Evolutionary conservation across 1,140 invertebrate species (phyloP).

Genomic region (Glomeris maerens): DNA sequence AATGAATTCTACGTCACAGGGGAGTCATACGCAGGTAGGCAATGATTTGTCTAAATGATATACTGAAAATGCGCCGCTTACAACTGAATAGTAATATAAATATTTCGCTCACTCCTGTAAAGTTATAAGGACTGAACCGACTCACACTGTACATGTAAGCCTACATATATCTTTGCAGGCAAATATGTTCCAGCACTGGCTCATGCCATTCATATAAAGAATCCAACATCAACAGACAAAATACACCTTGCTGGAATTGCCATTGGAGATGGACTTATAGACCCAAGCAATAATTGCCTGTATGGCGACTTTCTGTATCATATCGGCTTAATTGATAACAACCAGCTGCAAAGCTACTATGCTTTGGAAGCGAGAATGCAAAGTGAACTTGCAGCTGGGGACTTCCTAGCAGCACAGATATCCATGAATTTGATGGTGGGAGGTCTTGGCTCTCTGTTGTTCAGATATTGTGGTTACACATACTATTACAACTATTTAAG

Average conservation of each 20-base stretch:
- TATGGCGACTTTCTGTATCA: slow-evolving; percentile 16
- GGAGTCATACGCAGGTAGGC: slow-evolving; percentile 11
- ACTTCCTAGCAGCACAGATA: background rate
- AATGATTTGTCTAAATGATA: too few relatives aligned
- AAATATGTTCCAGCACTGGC: slow-evolving; percentile 11
- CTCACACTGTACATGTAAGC: too few relatives aligned
- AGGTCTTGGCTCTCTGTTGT: background rate
- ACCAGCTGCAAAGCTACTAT: background rate
- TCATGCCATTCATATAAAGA: background rate
- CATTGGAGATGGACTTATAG: slow-evolving; percentile 14
- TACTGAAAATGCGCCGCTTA: too few relatives aligned
- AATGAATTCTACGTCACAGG: slow-evolving; percentile 8
- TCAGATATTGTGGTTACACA: background rate
- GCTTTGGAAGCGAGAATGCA: background rate
- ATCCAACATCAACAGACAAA: slow-evolving; percentile 14
- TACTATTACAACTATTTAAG: background rate
- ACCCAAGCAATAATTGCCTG: slow-evolving; percentile 14
- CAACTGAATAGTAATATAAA: too few relatives aligned
- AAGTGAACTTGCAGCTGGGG: background rate
- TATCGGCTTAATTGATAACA: slow-evolving; percentile 11
- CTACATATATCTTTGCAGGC: too few relatives aligned
- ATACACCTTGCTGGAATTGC: slow-evolving; percentile 21
- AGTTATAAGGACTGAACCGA: too few relatives aligned
- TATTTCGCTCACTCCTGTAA: too few relatives aligned
- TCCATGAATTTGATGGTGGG: background rate